Percentiles rank a stretch among this genome's conserved stretches.
Conservation (phyloP, 1,140 invertebrate genomes). For the Himalopsyche phryganea region DNA sequence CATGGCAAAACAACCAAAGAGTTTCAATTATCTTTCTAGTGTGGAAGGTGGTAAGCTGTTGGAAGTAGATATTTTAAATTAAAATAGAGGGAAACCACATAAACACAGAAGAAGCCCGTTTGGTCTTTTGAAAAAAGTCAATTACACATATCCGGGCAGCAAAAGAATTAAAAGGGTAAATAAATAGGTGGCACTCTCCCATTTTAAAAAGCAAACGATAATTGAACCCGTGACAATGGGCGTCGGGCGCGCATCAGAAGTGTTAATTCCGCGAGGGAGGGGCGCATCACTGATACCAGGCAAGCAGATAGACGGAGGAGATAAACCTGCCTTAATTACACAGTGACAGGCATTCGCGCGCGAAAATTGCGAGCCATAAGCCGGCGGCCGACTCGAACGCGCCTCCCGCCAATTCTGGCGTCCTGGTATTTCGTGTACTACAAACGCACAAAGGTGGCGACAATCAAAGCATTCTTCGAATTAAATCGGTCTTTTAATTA, state of each 20-base stretch:
- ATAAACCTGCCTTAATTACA: conserved; percentile 36
- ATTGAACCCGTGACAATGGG: conserved; percentile 32
- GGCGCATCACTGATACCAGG: conserved; percentile 7
- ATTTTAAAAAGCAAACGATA: conserved; percentile 33
- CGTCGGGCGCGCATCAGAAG: conserved; percentile 16
- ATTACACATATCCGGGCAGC: conserved; percentile 22
- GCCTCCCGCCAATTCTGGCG: conserved; percentile 14
- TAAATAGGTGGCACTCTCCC: neutral
- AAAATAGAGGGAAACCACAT: neutral
- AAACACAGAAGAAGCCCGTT: neutral
- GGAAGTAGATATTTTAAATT: no score
- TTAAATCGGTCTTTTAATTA: no score
- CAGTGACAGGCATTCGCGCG: conserved; percentile 33
- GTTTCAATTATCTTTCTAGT: no score
- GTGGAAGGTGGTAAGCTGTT: no score
- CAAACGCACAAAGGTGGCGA: conserved; percentile 12
- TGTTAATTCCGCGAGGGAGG: conserved; percentile 23
- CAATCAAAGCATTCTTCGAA: no score
- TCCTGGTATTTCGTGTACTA: conserved; percentile 16
- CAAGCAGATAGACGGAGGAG: conserved; percentile 27
- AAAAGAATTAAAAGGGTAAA: conserved; percentile 23
- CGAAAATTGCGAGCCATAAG: conserved; percentile 29
- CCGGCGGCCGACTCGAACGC: conserved; percentile 3
- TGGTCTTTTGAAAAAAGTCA: conserved; percentile 18
- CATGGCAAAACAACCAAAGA: no score